Evolutionary conservation across 2,797 vertebrate species (phyloP), one percentile per base, ranked within the genome.

Genomic region (Lithobates sylvaticus): DNA sequence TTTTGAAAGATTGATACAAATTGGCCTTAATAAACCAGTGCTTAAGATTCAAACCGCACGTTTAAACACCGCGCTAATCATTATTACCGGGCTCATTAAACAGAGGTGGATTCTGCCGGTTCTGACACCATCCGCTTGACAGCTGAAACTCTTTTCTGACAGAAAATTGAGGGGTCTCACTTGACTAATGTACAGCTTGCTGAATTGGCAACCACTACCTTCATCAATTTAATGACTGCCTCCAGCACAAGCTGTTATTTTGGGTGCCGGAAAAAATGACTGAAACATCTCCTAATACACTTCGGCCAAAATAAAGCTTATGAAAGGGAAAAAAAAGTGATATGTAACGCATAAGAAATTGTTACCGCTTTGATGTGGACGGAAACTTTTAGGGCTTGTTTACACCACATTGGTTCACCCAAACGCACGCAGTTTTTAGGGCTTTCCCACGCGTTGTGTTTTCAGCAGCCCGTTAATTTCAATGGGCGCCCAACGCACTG

Each of bases 1-100:
- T 81, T 61, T 80, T 68, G 21, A 50, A 73, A 76, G 77, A 54
- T 81, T 80, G 84, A 86, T 76, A 65, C 26, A 81, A 81, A 81
- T 81, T 86, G 77, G 32, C 18, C 21, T 16, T 86, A 81, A 86
- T 81, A 76, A 76, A 76, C 61, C 32, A 6, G 44, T 68, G 58
- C 29, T 54, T 27, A 44, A n/a, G 61, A 47, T 39, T 29, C 47
- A 74, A 27, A 44, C 36, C 34, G 76, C 32, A 50, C 47, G 39
- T 68, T 75, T 32, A 64, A 64, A 73, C 39, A 34, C 42, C 44
- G 8, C 44, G 8, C 80, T 73, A 73, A 82, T 82, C 84, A 75
- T 75, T 81, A 85, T 67, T 68, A 44, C 39, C 42, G 58, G 29
- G 5, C 44, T 85, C 71, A 80, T 85, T 80, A 85, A 32, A n/a